Percentiles rank a stretch among this genome's conserved stretches.
Evolutionary conservation across 2,888 invertebrate genomes (phyloP).

Genomic region (Andrena hattorfiana): DNA sequence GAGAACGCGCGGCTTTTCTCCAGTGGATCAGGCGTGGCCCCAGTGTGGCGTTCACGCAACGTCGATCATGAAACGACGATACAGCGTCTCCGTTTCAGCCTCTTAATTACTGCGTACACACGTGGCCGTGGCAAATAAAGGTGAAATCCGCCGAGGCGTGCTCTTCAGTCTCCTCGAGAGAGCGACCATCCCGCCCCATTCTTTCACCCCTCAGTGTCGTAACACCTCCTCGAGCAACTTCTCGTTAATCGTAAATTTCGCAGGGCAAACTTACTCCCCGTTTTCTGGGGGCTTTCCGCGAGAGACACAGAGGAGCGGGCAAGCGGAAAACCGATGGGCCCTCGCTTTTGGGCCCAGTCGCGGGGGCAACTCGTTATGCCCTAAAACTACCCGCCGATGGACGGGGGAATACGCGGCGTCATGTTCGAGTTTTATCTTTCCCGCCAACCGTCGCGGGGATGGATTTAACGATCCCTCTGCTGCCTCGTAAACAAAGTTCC

Average conservation of each 20-base stretch:
- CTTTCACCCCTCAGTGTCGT: background rate
- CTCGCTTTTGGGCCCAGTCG: constrained; percentile 14
- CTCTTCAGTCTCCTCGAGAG: background rate
- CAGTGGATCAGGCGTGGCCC: background rate
- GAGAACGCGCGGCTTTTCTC: constrained; percentile 40
- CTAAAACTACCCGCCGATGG: constrained; percentile 22
- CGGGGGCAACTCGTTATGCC: constrained; percentile 22
- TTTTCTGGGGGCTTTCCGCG: background rate
- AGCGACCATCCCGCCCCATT: background rate
- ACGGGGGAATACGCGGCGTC: background rate
- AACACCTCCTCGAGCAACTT: background rate
- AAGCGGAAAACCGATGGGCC: background rate
- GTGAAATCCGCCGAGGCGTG: background rate
- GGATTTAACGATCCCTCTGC: constrained; percentile 35
- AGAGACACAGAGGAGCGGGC: background rate
- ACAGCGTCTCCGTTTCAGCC: background rate
- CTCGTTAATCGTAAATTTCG: background rate
- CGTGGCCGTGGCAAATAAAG: background rate
- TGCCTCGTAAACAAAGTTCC: constrained; percentile 40
- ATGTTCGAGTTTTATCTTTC: constrained; percentile 33
- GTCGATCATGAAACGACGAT: constrained; percentile 22
- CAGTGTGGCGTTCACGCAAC: constrained; percentile 24
- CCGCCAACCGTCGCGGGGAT: background rate
- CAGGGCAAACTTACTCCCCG: background rate
- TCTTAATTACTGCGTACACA: background rate